Percentiles rank a stretch among this genome's conserved stretches.
Evolutionary conservation across 2,797 vertebrate species (phyloP).

Genomic region (Anas acuta): DNA sequence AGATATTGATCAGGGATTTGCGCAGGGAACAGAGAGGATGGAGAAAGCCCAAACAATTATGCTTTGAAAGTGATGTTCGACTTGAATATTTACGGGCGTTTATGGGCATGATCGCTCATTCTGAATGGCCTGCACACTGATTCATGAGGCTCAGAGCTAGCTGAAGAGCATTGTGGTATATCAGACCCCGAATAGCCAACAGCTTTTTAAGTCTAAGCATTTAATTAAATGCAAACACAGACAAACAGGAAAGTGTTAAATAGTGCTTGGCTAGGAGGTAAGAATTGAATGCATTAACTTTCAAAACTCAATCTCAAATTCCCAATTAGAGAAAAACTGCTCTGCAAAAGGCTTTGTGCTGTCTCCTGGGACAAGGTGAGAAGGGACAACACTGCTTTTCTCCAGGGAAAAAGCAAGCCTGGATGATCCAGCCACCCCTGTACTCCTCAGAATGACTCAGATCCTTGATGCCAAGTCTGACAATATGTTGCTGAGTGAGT

Average conservation of each 20-base stretch:
- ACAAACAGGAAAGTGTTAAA: neutral
- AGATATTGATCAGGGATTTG: neutral
- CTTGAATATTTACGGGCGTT: neutral
- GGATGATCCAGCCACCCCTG: neutral
- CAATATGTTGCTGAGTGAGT: constrained; percentile 54
- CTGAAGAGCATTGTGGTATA: neutral
- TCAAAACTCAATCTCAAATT: neutral
- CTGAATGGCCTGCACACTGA: neutral
- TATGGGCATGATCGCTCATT: neutral
- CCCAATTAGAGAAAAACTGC: neutral
- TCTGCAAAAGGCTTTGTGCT: neutral
- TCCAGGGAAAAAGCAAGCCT: constrained; percentile 5
- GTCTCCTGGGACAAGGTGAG: neutral
- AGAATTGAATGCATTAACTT: neutral
- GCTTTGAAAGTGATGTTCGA: neutral
- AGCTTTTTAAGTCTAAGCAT: neutral
- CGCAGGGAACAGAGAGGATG: neutral
- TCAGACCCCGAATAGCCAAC: neutral
- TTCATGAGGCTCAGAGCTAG: neutral
- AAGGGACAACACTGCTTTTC: neutral
- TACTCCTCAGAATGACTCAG: constrained; percentile 13
- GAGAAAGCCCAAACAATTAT: neutral
- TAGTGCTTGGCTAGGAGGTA: neutral
- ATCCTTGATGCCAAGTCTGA: constrained; percentile 21
- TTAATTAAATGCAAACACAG: neutral